A percentile compares a stretch with the other conserved stretches of the same genome.
These are phyloP conservation scores for Phoeniculus purpureus DNA, from an alignment of 2,797 vertebrate genomes.

Conservation along the genomic window DNA sequence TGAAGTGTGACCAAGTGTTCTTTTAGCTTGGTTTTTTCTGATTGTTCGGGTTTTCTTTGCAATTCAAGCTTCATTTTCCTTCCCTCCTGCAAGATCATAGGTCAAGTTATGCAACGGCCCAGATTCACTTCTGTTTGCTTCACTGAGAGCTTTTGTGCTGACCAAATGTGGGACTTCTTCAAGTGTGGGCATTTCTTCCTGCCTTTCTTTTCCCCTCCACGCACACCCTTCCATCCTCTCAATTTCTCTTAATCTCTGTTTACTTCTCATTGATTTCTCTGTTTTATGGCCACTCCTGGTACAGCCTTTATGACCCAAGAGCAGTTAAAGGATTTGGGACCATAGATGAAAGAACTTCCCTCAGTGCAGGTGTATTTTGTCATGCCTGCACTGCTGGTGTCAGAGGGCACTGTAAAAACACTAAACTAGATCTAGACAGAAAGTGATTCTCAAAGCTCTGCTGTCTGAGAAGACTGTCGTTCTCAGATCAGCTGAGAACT, in stretches of 20 bases:
- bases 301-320: neutral
- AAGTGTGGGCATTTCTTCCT: neutral
- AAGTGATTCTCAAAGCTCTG: neutral
- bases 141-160: neutral
- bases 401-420: neutral
- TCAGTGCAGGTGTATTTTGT: neutral
- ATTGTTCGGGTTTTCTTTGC: fast-evolving
- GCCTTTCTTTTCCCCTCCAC: fast-evolving
- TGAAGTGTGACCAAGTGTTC: neutral
- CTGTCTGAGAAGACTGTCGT: neutral
- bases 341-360: neutral
- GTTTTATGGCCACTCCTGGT: neutral
- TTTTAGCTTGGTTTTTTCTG: neutral
- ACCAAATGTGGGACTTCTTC: neutral
- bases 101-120: neutral
- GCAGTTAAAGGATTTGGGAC: neutral
- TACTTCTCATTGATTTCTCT: neutral
- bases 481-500: neutral
- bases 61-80: neutral
- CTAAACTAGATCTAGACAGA: neutral
- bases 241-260: neutral
- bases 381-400: fast-evolving
- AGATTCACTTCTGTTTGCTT: neutral
- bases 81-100: neutral
- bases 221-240: neutral